Conservation (phyloP, 1,140 invertebrate species). For the Tigriopus japonicus region DNA sequence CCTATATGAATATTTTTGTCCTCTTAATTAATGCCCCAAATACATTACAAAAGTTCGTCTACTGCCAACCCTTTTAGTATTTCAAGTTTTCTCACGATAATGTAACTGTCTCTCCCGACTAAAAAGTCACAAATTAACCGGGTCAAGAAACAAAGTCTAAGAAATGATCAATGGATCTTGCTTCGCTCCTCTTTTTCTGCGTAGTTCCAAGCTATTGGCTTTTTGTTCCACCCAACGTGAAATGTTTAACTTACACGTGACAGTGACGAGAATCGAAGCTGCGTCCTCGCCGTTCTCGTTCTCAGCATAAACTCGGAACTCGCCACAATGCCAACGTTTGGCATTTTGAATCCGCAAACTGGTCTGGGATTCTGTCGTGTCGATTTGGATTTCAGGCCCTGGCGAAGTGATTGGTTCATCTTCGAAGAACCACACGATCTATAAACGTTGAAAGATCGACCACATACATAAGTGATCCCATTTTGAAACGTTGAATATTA, state of each 20-base stretch:
- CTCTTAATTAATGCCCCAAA: too few relatives aligned
- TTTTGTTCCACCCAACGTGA: too few relatives aligned
- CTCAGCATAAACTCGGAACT: slow-evolving; percentile 32
- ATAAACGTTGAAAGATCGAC: slow-evolving; percentile 1
- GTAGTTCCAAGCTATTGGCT: too few relatives aligned
- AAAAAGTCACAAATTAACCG: too few relatives aligned
- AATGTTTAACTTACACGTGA: slow-evolving; percentile 39
- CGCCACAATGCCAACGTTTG: slow-evolving; percentile 15
- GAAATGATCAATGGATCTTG: too few relatives aligned
- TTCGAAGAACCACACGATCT: slow-evolving; percentile 11
- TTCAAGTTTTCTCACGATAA: too few relatives aligned
- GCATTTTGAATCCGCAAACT: slow-evolving; percentile 6
- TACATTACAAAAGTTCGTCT: too few relatives aligned
- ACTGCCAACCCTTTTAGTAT: too few relatives aligned
- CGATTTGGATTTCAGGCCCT: slow-evolving; percentile 3
- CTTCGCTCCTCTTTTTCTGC: too few relatives aligned
- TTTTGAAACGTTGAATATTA: not conserved
- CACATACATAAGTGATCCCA: not conserved
- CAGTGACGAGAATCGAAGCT: slow-evolving; percentile 58
- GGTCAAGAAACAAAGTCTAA: too few relatives aligned
- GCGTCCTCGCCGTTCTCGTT: slow-evolving; percentile 46
- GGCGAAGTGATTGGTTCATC: slow-evolving; percentile 9
- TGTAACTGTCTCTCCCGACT: too few relatives aligned
- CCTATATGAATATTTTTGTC: too few relatives aligned
- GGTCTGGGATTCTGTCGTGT: slow-evolving; percentile 2